A percentile compares a stretch with the other conserved stretches of the same genome.
These are phyloP conservation scores for Melanostoma scalare DNA, from an alignment of 2,888 invertebrate genomes.

Conservation along the genomic window DNA sequence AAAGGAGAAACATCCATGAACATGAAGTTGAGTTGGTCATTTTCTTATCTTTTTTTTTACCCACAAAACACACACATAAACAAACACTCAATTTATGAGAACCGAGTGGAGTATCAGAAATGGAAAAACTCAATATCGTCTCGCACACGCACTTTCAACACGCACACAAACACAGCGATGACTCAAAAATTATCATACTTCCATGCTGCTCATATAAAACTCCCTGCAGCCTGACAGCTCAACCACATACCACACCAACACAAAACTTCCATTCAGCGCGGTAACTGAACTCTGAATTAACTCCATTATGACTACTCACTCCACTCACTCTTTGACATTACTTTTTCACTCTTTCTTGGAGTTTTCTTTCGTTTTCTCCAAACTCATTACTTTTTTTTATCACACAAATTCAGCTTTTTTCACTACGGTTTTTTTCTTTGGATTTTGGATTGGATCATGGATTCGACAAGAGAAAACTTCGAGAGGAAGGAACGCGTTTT, in stretches of 20 bases:
- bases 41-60: conserved; percentile 11
- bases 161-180: conserved; percentile 24
- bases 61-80: conserved; percentile 34
- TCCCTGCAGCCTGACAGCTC: conserved; percentile 4
- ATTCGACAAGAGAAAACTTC: background rate
- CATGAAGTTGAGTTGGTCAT: too few relatives aligned
- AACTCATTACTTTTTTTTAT: conserved; percentile 28
- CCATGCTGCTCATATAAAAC: conserved; percentile 32
- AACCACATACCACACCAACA: conserved; percentile 7
- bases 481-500: background rate
- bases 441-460: background rate
- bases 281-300: background rate
- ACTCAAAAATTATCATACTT: conserved; percentile 17
- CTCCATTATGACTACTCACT: conserved; percentile 22
- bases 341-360: conserved; percentile 15
- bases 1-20: too few relatives aligned
- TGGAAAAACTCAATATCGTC: conserved; percentile 15
- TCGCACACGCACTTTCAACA: conserved; percentile 40
- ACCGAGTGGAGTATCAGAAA: conserved; percentile 5
- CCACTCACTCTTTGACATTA: conserved; percentile 26
- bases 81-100: too few relatives aligned
- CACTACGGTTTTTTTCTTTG: conserved; percentile 27
- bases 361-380: conserved; percentile 22
- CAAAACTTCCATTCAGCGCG: background rate
- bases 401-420: conserved; percentile 19